Conservation (phyloP, 2,888 invertebrate genomes). For the Drosophila meridiana region DNA sequence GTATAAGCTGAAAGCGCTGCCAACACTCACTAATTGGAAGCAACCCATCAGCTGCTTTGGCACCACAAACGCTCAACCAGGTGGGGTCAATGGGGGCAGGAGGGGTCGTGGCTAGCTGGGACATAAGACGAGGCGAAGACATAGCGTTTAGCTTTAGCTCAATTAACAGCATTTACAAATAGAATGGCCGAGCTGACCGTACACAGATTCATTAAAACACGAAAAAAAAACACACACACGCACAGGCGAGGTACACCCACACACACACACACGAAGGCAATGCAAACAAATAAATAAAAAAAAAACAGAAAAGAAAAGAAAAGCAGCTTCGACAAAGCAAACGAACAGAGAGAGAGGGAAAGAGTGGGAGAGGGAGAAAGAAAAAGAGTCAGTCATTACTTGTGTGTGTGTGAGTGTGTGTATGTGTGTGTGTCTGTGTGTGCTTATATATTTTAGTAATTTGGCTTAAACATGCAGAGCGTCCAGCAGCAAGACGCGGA, state of each 20-base stretch:
- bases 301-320: conserved; percentile 2
- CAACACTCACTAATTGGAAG: conserved; percentile 54
- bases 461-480: conserved; percentile 79
- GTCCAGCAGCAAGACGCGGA: conserved; percentile 36
- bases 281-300: conserved; percentile 30
- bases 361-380: neutral
- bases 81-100: neutral
- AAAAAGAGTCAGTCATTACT: conserved; percentile 7
- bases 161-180: conserved; percentile 73
- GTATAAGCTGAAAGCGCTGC: conserved; percentile 38
- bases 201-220: conserved; percentile 79
- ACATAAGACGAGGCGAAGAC: conserved; percentile 42
- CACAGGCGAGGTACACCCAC: conserved; percentile 36
- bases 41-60: conserved; percentile 30
- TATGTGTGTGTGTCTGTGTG: conserved; percentile 20
- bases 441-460: conserved; percentile 71
- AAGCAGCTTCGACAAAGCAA: conserved; percentile 51
- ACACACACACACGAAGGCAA: conserved; percentile 17
- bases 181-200: conserved; percentile 57
- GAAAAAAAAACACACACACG: conserved; percentile 36
- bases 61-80: conserved; percentile 8
- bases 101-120: conserved; percentile 5
- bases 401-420: conserved; percentile 2
- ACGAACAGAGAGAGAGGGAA: neutral
- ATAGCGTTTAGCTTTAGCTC: conserved; percentile 71